These are phyloP conservation scores for Drosophila mulleri DNA, from an alignment of 2,888 invertebrate species.

Conservation along the genomic window DNA sequence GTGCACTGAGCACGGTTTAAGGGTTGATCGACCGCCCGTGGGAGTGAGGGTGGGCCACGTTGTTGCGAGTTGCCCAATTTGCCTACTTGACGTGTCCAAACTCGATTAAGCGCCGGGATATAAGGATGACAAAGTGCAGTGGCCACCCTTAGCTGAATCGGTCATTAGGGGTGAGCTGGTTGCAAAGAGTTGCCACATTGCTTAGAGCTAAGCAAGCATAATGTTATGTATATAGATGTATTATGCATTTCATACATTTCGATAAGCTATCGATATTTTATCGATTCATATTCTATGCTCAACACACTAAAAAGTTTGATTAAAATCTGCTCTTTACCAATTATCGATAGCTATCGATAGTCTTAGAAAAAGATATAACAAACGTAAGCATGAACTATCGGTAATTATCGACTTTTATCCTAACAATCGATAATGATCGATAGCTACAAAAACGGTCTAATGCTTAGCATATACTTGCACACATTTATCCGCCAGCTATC, in stretches of 20 bases:
- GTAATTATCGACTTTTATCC: no score
- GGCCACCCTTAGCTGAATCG: constrained; percentile 21
- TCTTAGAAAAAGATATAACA: no score
- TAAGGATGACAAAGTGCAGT: constrained; percentile 19
- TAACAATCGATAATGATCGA: neutral
- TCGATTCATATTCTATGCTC: neutral
- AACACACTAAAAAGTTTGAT: neutral
- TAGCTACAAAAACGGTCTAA: neutral
- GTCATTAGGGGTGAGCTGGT: constrained; percentile 18
- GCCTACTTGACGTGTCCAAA: constrained; percentile 51
- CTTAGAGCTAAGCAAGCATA: neutral
- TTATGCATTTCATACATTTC: neutral
- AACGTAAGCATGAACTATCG: no score
- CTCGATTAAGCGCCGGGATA: constrained; percentile 43
- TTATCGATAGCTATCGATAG: no score
- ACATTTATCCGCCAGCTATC: neutral
- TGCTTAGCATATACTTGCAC: neutral
- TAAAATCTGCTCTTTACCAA: neutral
- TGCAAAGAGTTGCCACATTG: constrained; percentile 30
- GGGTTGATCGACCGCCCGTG: constrained; percentile 37
- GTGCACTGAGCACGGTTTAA: constrained; percentile 20
- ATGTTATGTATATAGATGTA: neutral
- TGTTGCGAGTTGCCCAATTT: constrained; percentile 24
- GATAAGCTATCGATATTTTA: neutral
- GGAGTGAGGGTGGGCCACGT: constrained; percentile 16